A percentile compares a stretch with the other conserved stretches of the same genome.
These are phyloP conservation scores for Eupristina koningsbergeri DNA, from an alignment of 1,140 invertebrate species.

Conservation along the genomic window DNA sequence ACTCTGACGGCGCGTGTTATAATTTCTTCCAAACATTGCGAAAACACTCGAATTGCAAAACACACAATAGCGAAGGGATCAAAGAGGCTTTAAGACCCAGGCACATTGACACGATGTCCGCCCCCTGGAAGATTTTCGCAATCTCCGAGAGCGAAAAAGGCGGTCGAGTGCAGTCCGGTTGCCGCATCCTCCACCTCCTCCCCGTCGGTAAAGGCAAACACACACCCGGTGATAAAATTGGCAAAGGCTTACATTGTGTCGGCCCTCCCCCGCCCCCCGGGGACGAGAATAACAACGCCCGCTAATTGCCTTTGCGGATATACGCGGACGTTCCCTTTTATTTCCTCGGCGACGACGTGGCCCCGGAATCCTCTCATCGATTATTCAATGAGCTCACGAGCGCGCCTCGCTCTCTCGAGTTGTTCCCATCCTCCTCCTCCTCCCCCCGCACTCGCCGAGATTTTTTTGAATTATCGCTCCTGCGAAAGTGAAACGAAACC, in stretches of 20 bases:
- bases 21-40: background rate
- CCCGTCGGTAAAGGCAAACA: background rate
- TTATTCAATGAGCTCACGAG: slow-evolving; percentile 32
- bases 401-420: background rate
- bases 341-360: background rate
- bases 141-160: background rate
- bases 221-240: slow-evolving; percentile 2
- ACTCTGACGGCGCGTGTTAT: background rate
- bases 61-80: background rate
- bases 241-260: slow-evolving; percentile 20
- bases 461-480: background rate
- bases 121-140: background rate
- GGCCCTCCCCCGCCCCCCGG: background rate
- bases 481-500: slow-evolving; percentile 18
- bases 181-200: background rate
- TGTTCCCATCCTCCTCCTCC: background rate
- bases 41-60: background rate
- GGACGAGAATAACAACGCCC: background rate
- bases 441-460: background rate
- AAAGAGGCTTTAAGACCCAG: background rate
- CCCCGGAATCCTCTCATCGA: slow-evolving; percentile 20
- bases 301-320: slow-evolving; percentile 43
- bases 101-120: too few species aligned
- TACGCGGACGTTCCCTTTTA: slow-evolving; percentile 3
- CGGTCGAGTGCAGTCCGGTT: background rate